A percentile compares a stretch with the other conserved stretches of the same genome.
These are phyloP conservation scores for Ranitomeya variabilis DNA, from an alignment of 2,113 vertebrate species.

Conservation along the genomic window DNA sequence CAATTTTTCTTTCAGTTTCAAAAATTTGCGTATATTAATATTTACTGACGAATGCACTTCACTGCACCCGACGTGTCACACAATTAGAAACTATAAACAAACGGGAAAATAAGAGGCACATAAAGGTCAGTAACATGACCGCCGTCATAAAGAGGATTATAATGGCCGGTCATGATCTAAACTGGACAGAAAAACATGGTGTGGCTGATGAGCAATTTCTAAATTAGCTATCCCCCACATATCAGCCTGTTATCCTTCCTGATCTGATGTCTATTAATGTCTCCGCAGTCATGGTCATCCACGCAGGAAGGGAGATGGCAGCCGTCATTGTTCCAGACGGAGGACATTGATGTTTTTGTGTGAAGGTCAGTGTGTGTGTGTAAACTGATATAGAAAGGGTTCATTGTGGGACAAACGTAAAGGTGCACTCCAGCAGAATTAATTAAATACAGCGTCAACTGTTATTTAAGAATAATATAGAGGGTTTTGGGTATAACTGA, in stretches of 20 bases:
- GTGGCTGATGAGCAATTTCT: background rate
- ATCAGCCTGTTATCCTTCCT: constrained; percentile 48
- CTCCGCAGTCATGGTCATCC: constrained; percentile 49
- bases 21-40: no score
- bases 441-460: background rate
- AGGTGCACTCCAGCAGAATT: background rate
- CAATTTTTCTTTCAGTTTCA: no score
- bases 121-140: constrained; percentile 19
- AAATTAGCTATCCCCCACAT: constrained; percentile 21
- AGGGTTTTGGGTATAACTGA: no score
- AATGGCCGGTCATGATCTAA: constrained; percentile 61
- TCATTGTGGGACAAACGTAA: background rate
- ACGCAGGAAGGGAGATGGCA: background rate
- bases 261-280: constrained; percentile 63
- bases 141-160: background rate
- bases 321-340: constrained; percentile 16
- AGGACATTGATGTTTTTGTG: background rate
- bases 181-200: constrained; percentile 53
- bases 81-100: background rate
- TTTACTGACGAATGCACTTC: no score
- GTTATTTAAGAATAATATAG: no score
- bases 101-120: background rate
- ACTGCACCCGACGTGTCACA: background rate
- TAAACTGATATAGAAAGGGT: background rate
- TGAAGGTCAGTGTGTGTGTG: constrained; percentile 1